Percentiles rank a stretch among this genome's conserved stretches.
phyloP scores from a whole-genome alignment of 2,888 invertebrate species.

The Acanthosepion lycidas region DNA sequence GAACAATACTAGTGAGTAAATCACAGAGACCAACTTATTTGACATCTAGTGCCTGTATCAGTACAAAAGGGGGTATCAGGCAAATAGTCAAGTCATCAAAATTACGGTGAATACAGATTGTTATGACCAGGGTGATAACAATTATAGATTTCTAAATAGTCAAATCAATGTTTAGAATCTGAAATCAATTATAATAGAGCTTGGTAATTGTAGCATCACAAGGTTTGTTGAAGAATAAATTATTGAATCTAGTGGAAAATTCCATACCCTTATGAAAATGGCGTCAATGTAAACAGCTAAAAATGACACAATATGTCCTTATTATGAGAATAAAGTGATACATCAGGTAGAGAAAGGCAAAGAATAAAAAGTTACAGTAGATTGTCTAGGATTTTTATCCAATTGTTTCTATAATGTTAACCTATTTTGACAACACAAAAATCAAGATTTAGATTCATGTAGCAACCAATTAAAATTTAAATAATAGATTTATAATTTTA shows the following conservation, averaged over 20 bases:
- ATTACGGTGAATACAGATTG: not conserved
- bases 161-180: not conserved
- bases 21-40: not conserved
- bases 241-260: slow-evolving; percentile 33
- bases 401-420: not conserved
- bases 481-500: not conserved
- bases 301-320: slow-evolving; percentile 33
- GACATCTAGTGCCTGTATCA: not conserved
- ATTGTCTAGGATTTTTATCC: not conserved
- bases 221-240: not conserved
- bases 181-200: not conserved
- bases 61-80: not conserved
- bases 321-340: slow-evolving; percentile 2
- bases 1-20: not conserved
- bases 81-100: not conserved
- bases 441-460: not conserved
- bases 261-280: not conserved
- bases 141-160: slow-evolving; percentile 3
- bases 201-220: slow-evolving; percentile 8
- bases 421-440: not conserved
- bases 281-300: slow-evolving; percentile 21
- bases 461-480: not conserved
- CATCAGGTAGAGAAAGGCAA: not conserved
- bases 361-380: not conserved
- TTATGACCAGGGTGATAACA: not conserved